Evolutionary conservation across 2,113 vertebrate species (phyloP).

Genomic region (Etia nguti): DNA sequence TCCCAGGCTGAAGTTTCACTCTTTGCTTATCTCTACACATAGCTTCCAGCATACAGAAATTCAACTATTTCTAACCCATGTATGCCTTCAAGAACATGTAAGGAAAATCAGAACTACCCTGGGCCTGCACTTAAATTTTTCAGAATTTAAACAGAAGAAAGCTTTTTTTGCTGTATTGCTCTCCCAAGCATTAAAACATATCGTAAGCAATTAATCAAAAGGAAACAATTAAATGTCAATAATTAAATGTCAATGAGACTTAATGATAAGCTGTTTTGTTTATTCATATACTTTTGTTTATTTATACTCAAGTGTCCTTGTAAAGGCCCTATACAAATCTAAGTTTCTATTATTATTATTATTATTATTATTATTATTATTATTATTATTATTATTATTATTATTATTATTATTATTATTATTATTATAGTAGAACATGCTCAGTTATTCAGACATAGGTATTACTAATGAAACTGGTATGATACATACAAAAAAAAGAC

Average conservation of each 20-base stretch:
- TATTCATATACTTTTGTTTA: not conserved
- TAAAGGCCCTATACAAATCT: not conserved
- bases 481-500: not conserved
- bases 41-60: slow-evolving; percentile 36
- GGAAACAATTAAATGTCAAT: not conserved
- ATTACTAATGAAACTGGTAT: not conserved
- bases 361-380: not conserved
- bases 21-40: slow-evolving; percentile 2
- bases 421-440: not conserved
- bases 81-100: not conserved
- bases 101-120: not conserved
- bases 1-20: slow-evolving; percentile 27
- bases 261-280: not conserved
- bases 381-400: not conserved
- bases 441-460: not conserved
- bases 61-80: not conserved
- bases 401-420: not conserved
- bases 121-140: not conserved
- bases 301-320: not conserved
- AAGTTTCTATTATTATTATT: not conserved
- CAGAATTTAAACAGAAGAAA: not conserved
- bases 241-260: not conserved
- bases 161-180: not conserved
- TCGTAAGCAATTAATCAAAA: not conserved
- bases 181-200: not conserved